Base-by-base conservation (phyloP, 2,797 vertebrate genomes). In the Myotis vivesi region DNA sequence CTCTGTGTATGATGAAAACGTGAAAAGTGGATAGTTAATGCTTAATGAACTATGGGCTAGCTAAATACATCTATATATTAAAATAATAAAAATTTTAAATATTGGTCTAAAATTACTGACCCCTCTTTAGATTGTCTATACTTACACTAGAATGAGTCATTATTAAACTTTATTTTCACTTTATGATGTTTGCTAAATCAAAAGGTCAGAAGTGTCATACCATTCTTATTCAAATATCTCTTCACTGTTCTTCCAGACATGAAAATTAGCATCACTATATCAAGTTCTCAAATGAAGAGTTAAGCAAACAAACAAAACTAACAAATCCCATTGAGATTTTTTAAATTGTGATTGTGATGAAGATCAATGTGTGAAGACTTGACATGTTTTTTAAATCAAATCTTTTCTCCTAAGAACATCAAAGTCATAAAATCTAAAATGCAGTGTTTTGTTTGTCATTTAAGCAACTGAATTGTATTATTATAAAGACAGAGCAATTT, bases 401-500 rank as follows among this genome's bases (percentile, higher is more conserved):
- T 68, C 4, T 53, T 94, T 81, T 89, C 36, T 57, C 25, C 23
- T 57, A 89, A 46, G 57, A 86, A 77, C 3, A 91, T 79, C 73
- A 85, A 90, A 93, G 44, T 46, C 13, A 62, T 44, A 59, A 84
- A 81, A 16, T 36, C 85, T 57, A 88, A 79, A 94, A 82, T 41
- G 2, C 23, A 41, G 44, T 72, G 80, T 72, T 87, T 44, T 82
- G 53, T 53, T 96, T 96, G 91, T 49, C 33, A 75, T 73, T 94
- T 6, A 38, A 69, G 53, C 33, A 87, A 95, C 92, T 73, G 95
- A 94, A 82, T 12, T 55, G 2, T 55, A n/a, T 80, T 81, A 83
- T 92, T 49, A 44, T 92, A 95, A 96, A 87, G 77, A 73, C 28
- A 93, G 49, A 94, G 53, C 57, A 91, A 96, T 96, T 49, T 72